Evolutionary conservation across 2,797 vertebrate species (phyloP).

Genomic region (Scolopax rusticola): DNA sequence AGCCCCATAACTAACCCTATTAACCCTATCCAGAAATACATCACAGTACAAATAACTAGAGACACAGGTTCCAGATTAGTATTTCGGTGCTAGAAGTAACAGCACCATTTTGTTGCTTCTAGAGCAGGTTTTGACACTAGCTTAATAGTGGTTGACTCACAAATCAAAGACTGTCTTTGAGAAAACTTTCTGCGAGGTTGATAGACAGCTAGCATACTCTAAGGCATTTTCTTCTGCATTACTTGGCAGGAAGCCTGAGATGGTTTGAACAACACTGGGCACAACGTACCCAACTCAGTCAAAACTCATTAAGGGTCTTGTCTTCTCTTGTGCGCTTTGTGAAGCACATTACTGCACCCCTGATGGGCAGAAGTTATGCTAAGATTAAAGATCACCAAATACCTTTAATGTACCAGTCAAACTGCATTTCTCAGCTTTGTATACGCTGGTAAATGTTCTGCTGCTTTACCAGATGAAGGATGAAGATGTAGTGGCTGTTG

Average conservation of each 20-base stretch:
- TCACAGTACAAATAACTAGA: background rate
- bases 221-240: conserved; percentile 66
- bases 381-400: conserved; percentile 74
- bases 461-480: conserved; percentile 54
- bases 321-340: conserved; percentile 72
- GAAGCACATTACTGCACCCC: conserved; percentile 73
- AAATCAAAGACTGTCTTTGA: conserved; percentile 61
- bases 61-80: background rate
- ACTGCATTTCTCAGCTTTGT: conserved; percentile 70
- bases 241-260: conserved; percentile 77
- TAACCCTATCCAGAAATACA: background rate
- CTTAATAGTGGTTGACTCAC: conserved; percentile 40
- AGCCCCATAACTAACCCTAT: background rate
- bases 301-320: conserved; percentile 77
- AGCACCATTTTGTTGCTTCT: background rate
- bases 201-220: conserved; percentile 68
- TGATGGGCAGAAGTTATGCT: conserved; percentile 75
- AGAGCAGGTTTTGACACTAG: background rate
- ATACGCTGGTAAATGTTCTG: conserved; percentile 53
- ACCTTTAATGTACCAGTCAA: conserved; percentile 76
- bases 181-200: conserved; percentile 50
- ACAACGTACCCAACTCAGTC: conserved; percentile 70
- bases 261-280: conserved; percentile 71
- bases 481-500: conserved; percentile 61
- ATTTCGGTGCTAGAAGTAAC: conserved; percentile 8